Evolutionary conservation across 1,140 invertebrate genomes (phyloP).

Genomic region (Drosophila fuyamai): DNA sequence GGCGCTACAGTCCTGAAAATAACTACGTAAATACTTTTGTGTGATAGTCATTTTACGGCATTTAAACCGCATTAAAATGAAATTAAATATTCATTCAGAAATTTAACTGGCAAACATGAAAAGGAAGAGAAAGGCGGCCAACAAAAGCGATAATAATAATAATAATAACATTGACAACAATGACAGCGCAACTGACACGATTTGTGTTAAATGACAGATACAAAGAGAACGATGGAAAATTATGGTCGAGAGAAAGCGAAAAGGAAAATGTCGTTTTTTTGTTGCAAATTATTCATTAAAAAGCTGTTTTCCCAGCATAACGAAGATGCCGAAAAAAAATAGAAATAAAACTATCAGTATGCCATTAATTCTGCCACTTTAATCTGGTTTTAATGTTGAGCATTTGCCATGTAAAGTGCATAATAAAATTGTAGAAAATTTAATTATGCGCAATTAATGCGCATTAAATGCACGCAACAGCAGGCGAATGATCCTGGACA

Average conservation of each 20-base stretch:
- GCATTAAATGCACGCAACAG: conserved; percentile 69
- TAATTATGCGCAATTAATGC: conserved; percentile 78
- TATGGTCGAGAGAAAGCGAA: background rate
- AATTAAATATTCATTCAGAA: conserved; percentile 66
- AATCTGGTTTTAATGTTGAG: conserved; percentile 70
- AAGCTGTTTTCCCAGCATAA: conserved; percentile 4
- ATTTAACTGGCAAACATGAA: conserved; percentile 40
- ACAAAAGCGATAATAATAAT: conserved; percentile 29
- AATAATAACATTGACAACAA: conserved; percentile 44
- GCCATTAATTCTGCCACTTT: conserved; percentile 38
- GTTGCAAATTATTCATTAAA: conserved; percentile 24
- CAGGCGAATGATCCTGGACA: conserved; percentile 21
- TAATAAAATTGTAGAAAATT: conserved; percentile 77
- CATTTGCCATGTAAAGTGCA: conserved; percentile 66
- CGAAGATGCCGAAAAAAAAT: conserved; percentile 9
- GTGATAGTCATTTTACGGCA: conserved; percentile 36
- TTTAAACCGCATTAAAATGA: conserved; percentile 65
- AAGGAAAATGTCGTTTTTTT: conserved; percentile 3
- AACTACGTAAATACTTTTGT: background rate
- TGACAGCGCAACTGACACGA: conserved; percentile 57
- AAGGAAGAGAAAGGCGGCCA: background rate
- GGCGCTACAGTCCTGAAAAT: background rate
- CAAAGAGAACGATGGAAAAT: conserved; percentile 20
- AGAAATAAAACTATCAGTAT: conserved; percentile 17
- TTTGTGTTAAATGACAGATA: conserved; percentile 65